Percentiles rank a stretch among this genome's conserved stretches.
phyloP scores from a whole-genome alignment of 2,797 vertebrate species.

The Basileuterus tristriatus region DNA sequence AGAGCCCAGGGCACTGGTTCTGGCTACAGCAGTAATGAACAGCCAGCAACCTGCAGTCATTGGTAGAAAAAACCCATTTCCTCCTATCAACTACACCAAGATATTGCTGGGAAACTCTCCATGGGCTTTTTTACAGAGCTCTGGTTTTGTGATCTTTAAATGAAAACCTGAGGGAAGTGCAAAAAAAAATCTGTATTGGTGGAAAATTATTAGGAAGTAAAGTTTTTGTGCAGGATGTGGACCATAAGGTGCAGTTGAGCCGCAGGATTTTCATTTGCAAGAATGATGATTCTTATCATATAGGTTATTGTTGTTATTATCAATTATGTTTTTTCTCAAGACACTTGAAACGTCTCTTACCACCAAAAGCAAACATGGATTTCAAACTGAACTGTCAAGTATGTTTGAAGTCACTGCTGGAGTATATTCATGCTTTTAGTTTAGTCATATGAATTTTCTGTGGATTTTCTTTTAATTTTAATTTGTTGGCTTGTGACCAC shows the following conservation, averaged over 20 bases:
- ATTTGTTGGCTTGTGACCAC: background rate
- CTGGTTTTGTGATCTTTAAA: background rate
- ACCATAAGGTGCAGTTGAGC: background rate
- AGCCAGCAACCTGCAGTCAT: background rate
- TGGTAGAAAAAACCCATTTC: background rate
- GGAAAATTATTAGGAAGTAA: background rate
- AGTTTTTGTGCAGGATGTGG: background rate
- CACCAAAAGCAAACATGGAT: background rate
- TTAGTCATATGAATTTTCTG: background rate
- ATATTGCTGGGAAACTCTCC: background rate
- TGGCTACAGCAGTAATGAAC: background rate
- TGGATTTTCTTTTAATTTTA: background rate
- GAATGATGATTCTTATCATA: background rate
- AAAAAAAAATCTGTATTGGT: background rate
- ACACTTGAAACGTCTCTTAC: background rate
- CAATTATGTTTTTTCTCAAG: background rate
- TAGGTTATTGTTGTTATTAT: background rate
- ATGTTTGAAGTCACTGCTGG: background rate
- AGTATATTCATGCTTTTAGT: background rate
- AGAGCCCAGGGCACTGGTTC: background rate
- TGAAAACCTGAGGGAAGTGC: background rate
- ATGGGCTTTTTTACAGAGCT: background rate
- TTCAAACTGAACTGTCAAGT: background rate
- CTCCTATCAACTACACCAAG: background rate
- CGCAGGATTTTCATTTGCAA: background rate